phyloP scores from a whole-genome alignment of 2,888 invertebrate species.

The Stomorhina lunata region DNA sequence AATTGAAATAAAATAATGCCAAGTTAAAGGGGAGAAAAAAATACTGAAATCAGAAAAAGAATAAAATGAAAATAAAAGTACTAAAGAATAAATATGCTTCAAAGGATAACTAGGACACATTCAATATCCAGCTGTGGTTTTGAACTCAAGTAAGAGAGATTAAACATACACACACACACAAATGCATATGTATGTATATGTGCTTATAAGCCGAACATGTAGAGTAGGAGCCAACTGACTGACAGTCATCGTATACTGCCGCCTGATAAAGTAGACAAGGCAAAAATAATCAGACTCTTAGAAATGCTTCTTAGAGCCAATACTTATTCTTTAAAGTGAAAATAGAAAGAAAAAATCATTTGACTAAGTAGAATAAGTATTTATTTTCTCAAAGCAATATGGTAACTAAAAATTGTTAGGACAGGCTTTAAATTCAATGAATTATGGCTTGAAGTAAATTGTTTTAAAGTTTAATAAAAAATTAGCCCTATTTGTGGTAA shows the following conservation, averaged over 20 bases:
- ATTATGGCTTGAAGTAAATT: too few relatives aligned
- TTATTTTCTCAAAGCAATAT: neutral
- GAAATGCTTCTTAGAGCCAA: slow-evolving; percentile 35
- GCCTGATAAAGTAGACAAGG: slow-evolving; percentile 37
- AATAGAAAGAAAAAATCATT: neutral
- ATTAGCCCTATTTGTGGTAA: too few relatives aligned
- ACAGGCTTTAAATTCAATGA: neutral
- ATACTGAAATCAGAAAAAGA: slow-evolving; percentile 5
- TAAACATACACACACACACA: neutral
- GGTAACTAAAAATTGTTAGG: neutral
- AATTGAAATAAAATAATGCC: neutral
- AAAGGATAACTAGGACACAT: slow-evolving; percentile 65
- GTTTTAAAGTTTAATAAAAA: too few relatives aligned
- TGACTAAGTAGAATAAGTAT: neutral
- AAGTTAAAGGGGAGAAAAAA: too few relatives aligned
- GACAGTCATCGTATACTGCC: neutral
- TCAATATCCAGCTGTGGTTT: slow-evolving; percentile 57
- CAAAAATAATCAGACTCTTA: slow-evolving; percentile 14
- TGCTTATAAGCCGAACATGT: neutral
- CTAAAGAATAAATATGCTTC: slow-evolving; percentile 58
- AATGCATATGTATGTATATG: neutral
- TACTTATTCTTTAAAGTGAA: slow-evolving; percentile 4
- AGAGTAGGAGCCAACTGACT: slow-evolving; percentile 30
- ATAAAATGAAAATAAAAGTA: slow-evolving; percentile 40
- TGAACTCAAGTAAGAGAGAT: neutral